phyloP scores from a whole-genome alignment of 2,797 vertebrate genomes.

The Varecia variegata region DNA sequence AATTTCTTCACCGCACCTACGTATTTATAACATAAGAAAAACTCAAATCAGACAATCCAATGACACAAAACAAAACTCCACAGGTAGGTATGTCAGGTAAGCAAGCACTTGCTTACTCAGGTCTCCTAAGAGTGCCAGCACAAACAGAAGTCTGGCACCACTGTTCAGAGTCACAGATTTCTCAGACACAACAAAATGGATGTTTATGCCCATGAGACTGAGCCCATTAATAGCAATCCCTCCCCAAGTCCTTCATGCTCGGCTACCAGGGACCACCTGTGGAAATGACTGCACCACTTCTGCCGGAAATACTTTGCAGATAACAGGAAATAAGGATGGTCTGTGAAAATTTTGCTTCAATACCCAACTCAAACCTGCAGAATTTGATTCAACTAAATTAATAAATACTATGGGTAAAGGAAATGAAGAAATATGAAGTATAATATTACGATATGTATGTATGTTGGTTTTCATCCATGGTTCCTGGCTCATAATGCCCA shows the following conservation, averaged over 20 bases:
- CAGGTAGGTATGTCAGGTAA: not conserved
- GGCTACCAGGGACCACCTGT: not conserved
- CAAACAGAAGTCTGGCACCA: slow-evolving; percentile 66
- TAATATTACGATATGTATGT: not conserved
- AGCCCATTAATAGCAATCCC: not conserved
- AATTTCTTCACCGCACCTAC: not conserved
- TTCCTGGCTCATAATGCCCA: not conserved
- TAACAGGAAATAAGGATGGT: not conserved
- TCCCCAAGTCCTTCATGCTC: not conserved
- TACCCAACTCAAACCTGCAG: not conserved
- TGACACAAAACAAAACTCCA: slow-evolving; percentile 20
- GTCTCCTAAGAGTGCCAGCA: slow-evolving; percentile 20
- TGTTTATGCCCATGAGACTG: not conserved
- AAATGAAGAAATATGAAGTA: not conserved
- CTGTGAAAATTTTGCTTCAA: not conserved
- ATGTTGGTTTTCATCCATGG: not conserved
- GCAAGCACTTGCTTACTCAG: not conserved
- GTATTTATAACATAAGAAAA: slow-evolving; percentile 42
- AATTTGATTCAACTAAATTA: not conserved
- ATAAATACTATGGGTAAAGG: not conserved
- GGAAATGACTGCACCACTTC: not conserved
- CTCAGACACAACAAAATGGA: not conserved
- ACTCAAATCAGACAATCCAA: slow-evolving; percentile 24
- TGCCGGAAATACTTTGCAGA: not conserved
- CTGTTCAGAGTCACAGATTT: not conserved